Evolutionary conservation across 1,140 invertebrate species (phyloP), one percentile per base, ranked within the genome.

Genomic region (Heterodera carotae): DNA sequence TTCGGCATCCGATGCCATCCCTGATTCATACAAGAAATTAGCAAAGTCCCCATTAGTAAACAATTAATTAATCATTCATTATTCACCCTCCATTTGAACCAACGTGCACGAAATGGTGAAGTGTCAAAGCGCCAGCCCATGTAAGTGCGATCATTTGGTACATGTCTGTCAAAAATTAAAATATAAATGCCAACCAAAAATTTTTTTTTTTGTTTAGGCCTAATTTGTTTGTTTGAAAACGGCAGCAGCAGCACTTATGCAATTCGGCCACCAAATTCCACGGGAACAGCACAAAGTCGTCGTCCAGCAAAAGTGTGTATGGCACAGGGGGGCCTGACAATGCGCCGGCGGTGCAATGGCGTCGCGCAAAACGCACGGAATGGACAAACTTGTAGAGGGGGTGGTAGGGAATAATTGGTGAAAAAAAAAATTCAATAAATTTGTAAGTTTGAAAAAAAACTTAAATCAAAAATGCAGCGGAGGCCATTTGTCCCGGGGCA

Each of bases 51-150:
- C n/a, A n/a, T n/a, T 25, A 27, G n/a, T 22, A 59, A 64, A n/a
- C n/a, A 33, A 33, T 36, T 25, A 53, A 15, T 33, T 33, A 18
- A 1, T 27, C 22, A 69, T n/a, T n/a, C 31, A 33, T 68, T 25
- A 76, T n/a, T 53, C 62, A 88, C 84, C 43, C 59, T 27, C 76
- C 83, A 85, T 59, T 87, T 87, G 56, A 70, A 73, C 56, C 77
- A 77, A 25, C 67, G 59, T 0, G 80, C 62, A n/a, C 85, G 81
- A 75, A 86, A 86, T 15, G 85, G 85, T 12, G 82, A 84, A 8
- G 85, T 68, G 62, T 87, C 82, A 53, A 84, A 81, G 3, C 81
- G 75, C 67, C 76, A 86, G 29, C 85, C 85, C 77, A 79, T 83
- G 72, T 86, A 85, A 27, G 84, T 22, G 39, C 76, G 33, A 12